Evolutionary conservation across 2,113 vertebrate species (phyloP).

Genomic region (Protobothrops mucrosquamatus): DNA sequence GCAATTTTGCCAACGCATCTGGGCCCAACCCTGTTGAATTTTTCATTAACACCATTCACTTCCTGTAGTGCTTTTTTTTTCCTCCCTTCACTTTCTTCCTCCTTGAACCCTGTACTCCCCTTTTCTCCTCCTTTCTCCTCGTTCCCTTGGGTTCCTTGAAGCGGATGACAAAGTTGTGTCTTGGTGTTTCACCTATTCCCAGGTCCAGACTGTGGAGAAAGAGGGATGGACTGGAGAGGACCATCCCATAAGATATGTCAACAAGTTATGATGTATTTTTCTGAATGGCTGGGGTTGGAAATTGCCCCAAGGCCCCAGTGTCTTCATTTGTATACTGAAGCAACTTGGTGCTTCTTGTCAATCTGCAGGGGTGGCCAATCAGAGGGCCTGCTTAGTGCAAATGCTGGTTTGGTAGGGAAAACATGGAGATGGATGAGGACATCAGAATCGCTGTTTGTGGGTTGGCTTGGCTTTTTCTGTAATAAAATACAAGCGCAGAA

Average conservation of each 20-base stretch:
- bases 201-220: not conserved
- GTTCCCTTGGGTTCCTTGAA: not conserved
- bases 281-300: conserved; percentile 49
- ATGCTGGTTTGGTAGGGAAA: not conserved
- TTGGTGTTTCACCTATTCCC: not conserved
- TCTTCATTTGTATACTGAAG: conserved; percentile 13
- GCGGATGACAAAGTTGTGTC: not conserved
- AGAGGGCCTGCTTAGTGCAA: not conserved
- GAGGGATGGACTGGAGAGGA: not conserved
- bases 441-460: no score
- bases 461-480: not conserved
- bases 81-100: conserved; percentile 62
- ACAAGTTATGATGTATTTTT: conserved; percentile 41
- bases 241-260: conserved; percentile 43
- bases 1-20: conserved; percentile 71
- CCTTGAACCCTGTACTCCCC: conserved; percentile 32
- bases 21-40: conserved; percentile 74
- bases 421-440: not conserved
- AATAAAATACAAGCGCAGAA: not conserved
- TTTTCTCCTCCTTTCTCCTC: fast-evolving
- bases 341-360: not conserved
- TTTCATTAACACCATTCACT: conserved; percentile 71
- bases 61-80: conserved; percentile 54
- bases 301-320: not conserved
- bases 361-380: not conserved